phyloP scores from a whole-genome alignment of 2,113 vertebrate species.

The Galemys pyrenaicus region DNA sequence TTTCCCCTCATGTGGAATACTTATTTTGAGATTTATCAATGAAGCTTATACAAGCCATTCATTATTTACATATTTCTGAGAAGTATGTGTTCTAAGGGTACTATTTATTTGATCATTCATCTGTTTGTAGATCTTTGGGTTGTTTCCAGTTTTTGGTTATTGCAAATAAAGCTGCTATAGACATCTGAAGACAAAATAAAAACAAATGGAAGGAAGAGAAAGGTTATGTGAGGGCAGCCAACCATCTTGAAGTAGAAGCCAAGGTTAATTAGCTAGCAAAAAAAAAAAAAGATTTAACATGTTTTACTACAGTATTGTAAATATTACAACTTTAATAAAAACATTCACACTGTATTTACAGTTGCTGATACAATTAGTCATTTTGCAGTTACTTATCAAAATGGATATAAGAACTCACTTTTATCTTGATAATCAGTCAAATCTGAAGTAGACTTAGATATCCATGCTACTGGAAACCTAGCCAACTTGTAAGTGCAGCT shows the following conservation, averaged over 20 bases:
- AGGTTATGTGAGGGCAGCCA: background rate
- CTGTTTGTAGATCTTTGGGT: background rate
- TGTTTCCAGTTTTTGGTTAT: constrained; percentile 11
- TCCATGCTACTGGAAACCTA: background rate
- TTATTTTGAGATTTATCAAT: constrained; percentile 12
- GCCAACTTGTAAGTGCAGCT: background rate
- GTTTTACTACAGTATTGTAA: background rate
- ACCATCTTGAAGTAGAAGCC: background rate
- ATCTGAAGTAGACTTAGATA: background rate
- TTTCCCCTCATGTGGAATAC: background rate
- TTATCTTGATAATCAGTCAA: background rate
- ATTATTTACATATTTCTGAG: background rate
- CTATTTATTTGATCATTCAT: background rate
- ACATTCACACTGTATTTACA: background rate
- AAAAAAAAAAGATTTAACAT: background rate
- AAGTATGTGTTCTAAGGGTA: background rate
- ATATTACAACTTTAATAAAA: background rate
- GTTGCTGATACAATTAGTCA: background rate
- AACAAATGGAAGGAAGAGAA: background rate
- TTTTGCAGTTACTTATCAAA: constrained; percentile 7
- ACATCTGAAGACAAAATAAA: background rate
- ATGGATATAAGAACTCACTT: background rate
- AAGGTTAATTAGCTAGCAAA: background rate
- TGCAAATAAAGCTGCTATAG: background rate
- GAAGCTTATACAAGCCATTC: background rate